Evolutionary conservation across 2,797 vertebrate species (phyloP), one percentile per base, ranked within the genome.

Genomic region (Chaunax sp.): DNA sequence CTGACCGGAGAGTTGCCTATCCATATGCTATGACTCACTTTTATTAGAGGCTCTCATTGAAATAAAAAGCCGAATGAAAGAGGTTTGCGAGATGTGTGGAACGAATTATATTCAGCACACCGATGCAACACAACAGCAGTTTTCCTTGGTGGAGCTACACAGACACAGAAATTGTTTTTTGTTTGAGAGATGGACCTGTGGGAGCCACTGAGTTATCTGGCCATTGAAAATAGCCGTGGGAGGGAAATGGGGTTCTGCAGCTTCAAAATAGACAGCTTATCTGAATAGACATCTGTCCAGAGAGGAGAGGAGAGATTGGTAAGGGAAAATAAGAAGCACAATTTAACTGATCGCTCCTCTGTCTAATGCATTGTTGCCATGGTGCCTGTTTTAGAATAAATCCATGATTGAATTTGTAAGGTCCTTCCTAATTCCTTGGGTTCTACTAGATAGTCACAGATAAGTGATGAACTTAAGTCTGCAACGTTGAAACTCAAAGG

Each of bases 11-110:
- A 67, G 65, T 66, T 58, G 64, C 57, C 41, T 5, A 35, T 79
- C 76, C 72, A 77, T 84, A 76, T 86, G 82, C 77, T 69, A 43
- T 77, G 80, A 77, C 64, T 86, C 80, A 75, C 79, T 81, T 78
- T 75, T 78, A 72, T 85, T 76, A 58, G 67, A n/a, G 4, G 44
- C 23, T 53, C 49, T 74, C 67, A 64, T 62, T 75, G 61, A 78
- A 83, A 70, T 78, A 67, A 79, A 80, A 78, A 71, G 19, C 64
- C 57, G 69, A 78, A 83, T 76, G 63, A 47, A 64, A 58, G 41
- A 81, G 44, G 45, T 77, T 66, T 78, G 64, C 52, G 77, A 72
- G 72, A 77, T 78, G 72, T 68, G 88, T 85, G 82, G 88, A 88
- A 82, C 78, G 72, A 77, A 59, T 71, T 61, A 44, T 74, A 60